phyloP scores from a whole-genome alignment of 1,140 invertebrate genomes.

The Bombus waltoni region DNA sequence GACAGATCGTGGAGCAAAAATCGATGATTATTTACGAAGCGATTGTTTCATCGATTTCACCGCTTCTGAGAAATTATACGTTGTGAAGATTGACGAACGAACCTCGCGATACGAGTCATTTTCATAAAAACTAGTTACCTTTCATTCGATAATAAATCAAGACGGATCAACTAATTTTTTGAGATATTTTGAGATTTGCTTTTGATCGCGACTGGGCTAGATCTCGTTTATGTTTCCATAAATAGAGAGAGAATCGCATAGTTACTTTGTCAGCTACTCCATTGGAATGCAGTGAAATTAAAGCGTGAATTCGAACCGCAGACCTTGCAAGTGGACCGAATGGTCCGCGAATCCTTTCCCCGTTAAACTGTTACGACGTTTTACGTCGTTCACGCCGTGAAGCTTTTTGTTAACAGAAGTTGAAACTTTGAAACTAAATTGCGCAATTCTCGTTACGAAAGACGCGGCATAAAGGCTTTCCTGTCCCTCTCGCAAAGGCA shows the following conservation, averaged over 20 bases:
- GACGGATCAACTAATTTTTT: no score
- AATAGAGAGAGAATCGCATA: not conserved
- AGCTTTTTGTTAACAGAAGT: not conserved
- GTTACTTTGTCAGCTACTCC: not conserved
- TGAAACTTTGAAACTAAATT: not conserved
- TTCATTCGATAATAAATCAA: no score
- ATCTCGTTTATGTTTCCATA: not conserved
- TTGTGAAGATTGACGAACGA: no score
- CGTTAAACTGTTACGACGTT: not conserved
- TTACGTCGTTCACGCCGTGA: not conserved
- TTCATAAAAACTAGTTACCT: no score
- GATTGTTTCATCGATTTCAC: no score
- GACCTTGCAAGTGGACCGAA: not conserved
- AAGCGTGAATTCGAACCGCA: not conserved
- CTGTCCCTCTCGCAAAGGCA: not conserved
- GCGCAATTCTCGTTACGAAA: not conserved
- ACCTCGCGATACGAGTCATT: no score
- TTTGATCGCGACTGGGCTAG: no score
- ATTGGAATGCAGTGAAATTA: not conserved
- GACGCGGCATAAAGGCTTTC: not conserved
- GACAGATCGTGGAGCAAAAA: not conserved
- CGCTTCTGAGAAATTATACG: no score
- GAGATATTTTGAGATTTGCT: no score
- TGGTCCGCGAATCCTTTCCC: not conserved
- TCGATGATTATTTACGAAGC: no score